These are phyloP conservation scores for Resseliella maxima DNA, from an alignment of 2,888 invertebrate species.

Conservation along the genomic window DNA sequence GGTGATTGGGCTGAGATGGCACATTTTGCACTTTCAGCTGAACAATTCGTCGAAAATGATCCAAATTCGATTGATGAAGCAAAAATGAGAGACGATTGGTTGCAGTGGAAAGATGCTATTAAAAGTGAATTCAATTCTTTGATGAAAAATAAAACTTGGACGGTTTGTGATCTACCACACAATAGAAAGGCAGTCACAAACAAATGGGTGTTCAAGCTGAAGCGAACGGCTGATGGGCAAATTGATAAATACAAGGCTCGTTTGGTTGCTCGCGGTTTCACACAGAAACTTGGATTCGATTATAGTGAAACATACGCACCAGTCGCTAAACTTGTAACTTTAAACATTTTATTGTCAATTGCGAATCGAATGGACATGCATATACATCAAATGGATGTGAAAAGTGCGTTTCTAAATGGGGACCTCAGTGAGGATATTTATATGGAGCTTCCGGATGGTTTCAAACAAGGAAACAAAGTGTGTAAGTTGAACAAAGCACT, in stretches of 20 bases:
- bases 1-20: neutral
- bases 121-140: conserved; percentile 60
- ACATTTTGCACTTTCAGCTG: conserved; percentile 56
- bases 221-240: conserved; percentile 21
- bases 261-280: conserved; percentile 59
- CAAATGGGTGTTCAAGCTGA: conserved; percentile 56
- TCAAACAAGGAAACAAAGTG: no score
- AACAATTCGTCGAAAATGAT: conserved; percentile 56
- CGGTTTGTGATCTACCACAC: conserved; percentile 58
- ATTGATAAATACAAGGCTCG: conserved; percentile 51
- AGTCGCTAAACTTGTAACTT: no score
- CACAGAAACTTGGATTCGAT: no score
- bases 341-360: no score
- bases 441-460: no score
- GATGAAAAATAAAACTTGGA: conserved; percentile 59
- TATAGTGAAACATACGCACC: no score
- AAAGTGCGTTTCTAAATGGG: no score
- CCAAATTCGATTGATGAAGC: conserved; percentile 57
- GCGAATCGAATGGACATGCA: no score
- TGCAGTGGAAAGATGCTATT: conserved; percentile 61
- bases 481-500: no score
- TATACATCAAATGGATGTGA: no score
- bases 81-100: conserved; percentile 52
- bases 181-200: conserved; percentile 58
- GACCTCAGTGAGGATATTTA: no score